Evolutionary conservation across 2,113 vertebrate genomes (phyloP).

Genomic region (Microtus pennsylvanicus): DNA sequence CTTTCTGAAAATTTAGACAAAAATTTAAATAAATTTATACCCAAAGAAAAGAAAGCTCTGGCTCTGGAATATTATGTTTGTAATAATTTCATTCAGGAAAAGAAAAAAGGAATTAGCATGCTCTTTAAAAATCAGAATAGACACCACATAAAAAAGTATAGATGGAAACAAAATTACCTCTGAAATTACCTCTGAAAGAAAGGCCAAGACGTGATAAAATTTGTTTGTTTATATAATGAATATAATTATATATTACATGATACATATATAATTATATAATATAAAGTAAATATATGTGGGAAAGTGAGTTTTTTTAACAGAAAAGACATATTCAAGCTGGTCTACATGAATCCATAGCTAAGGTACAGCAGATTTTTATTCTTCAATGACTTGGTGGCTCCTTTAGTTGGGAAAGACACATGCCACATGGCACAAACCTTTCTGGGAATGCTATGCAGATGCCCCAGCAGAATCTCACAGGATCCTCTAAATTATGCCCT

Average conservation of each 20-base stretch:
- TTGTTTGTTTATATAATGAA: too few species aligned
- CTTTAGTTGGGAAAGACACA: not conserved
- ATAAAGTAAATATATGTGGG: not conserved
- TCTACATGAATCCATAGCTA: not conserved
- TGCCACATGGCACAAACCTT: not conserved
- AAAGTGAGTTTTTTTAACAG: not conserved
- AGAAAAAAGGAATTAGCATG: not conserved
- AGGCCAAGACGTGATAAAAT: not conserved
- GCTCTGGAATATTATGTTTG: not conserved
- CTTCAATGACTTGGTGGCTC: not conserved
- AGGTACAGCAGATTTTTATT: not conserved
- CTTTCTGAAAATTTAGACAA: not conserved
- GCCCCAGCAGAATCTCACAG: not conserved
- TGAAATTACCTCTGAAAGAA: not conserved
- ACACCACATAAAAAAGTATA: not conserved
- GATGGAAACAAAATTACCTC: not conserved
- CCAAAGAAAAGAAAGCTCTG: not conserved
- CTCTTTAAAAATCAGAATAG: not conserved
- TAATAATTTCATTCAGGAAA: not conserved
- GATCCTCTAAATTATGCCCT: not conserved
- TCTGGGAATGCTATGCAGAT: not conserved
- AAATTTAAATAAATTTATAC: not conserved
- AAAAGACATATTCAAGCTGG: not conserved
- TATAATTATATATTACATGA: too few species aligned
- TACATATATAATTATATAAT: too few species aligned